These are phyloP conservation scores for Drosophila takahashii DNA, from an alignment of 1,140 invertebrate species.

Conservation along the genomic window DNA sequence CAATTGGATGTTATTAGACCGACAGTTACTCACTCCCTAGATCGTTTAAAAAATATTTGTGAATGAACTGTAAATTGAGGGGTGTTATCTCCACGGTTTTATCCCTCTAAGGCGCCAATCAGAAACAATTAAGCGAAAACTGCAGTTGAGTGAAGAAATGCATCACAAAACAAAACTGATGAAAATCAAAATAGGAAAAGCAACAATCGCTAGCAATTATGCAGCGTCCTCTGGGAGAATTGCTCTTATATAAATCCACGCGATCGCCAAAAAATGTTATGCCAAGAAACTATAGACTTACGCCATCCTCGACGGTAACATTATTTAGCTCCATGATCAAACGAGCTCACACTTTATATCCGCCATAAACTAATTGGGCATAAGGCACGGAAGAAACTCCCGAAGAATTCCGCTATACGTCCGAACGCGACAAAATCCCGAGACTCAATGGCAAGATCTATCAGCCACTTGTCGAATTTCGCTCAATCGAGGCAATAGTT, in stretches of 20 bases:
- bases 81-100: conserved; percentile 7
- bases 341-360: conserved; percentile 27
- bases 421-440: conserved; percentile 37
- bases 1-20: background rate
- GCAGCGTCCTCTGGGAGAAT: conserved; percentile 14
- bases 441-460: conserved; percentile 50
- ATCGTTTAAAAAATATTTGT: conserved; percentile 15
- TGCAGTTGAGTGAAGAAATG: conserved; percentile 9
- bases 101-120: background rate
- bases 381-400: conserved; percentile 3
- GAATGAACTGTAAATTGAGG: conserved; percentile 20
- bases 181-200: conserved; percentile 20
- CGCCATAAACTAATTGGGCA: conserved; percentile 34
- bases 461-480: conserved; percentile 53
- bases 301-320: conserved; percentile 49
- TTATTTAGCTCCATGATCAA: conserved; percentile 61
- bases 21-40: background rate
- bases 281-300: conserved; percentile 21
- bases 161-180: conserved; percentile 22
- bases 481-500: conserved; percentile 52
- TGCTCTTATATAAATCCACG: conserved; percentile 54
- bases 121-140: conserved; percentile 19
- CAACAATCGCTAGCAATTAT: conserved; percentile 27
- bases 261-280: background rate
- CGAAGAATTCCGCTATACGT: conserved; percentile 16